These are phyloP conservation scores for Aplochiton taeniatus DNA, from an alignment of 2,797 vertebrate genomes.

Conservation along the genomic window DNA sequence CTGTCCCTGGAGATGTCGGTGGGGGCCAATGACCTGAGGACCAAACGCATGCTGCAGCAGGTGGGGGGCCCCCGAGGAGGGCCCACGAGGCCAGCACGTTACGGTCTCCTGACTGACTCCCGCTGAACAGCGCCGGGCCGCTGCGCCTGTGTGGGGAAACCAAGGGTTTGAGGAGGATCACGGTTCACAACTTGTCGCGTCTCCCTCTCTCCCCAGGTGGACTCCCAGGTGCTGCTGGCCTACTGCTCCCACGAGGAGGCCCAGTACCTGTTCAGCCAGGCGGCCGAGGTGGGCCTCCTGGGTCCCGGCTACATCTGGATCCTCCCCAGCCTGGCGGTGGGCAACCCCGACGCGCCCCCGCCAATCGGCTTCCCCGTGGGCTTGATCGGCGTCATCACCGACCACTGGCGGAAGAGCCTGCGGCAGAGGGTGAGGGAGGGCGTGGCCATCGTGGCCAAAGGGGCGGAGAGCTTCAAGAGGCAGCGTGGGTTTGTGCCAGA, in stretches of 20 bases:
- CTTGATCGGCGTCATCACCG: constrained; percentile 91
- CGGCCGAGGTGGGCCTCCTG: constrained; percentile 85
- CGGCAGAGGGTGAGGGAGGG: constrained; percentile 93
- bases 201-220: constrained; percentile 65
- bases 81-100: no score
- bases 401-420: constrained; percentile 94
- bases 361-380: constrained; percentile 89
- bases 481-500: constrained; percentile 83
- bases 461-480: constrained; percentile 86
- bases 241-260: constrained; percentile 95
- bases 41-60: constrained; percentile 88
- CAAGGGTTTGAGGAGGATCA: neutral
- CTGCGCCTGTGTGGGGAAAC: no score
- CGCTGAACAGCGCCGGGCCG: no score
- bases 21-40: constrained; percentile 76
- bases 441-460: constrained; percentile 91
- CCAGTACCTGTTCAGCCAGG: constrained; percentile 87
- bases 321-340: constrained; percentile 87
- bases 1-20: constrained; percentile 92
- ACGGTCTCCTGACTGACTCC: no score
- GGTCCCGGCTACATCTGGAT: constrained; percentile 96
- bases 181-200: neutral
- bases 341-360: constrained; percentile 87
- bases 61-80: constrained; percentile 36
- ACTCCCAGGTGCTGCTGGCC: constrained; percentile 90